Conservation (phyloP, 2,113 vertebrate genomes). For the Scolopax mira region DNA sequence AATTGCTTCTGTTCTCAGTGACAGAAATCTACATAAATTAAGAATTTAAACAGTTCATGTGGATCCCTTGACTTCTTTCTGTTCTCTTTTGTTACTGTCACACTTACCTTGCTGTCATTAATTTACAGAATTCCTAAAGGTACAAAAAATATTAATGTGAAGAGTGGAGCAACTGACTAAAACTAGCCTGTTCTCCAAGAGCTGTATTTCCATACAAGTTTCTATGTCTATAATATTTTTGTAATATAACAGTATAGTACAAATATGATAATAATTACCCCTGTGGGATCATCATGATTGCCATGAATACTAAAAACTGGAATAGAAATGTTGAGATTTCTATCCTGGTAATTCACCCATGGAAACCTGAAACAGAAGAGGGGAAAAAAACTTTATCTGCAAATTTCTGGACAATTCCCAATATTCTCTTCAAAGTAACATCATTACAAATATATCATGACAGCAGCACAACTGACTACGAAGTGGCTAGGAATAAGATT, state of each 20-base stretch:
- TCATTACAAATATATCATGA: neutral
- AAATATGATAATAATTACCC: conserved; percentile 81
- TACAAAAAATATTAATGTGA: neutral
- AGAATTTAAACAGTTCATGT: neutral
- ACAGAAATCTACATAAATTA: neutral
- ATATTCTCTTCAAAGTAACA: neutral
- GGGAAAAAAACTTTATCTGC: neutral
- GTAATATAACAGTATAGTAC: neutral
- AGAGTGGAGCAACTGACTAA: neutral
- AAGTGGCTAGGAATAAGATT: neutral
- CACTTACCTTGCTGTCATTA: neutral
- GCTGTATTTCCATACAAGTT: neutral
- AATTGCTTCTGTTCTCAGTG: neutral
- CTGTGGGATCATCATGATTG: conserved; percentile 98
- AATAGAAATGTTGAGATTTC: conserved; percentile 94
- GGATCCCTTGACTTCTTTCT: neutral
- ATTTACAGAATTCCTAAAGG: neutral
- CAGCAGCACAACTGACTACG: neutral
- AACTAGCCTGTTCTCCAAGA: neutral
- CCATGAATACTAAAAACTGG: conserved; percentile 97
- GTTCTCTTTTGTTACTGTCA: neutral
- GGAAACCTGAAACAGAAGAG: conserved; percentile 83
- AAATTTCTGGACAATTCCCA: neutral
- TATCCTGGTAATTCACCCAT: conserved; percentile 95
- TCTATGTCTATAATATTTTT: neutral